These are phyloP conservation scores for Acestrorhynchus altus DNA, from an alignment of 2,797 vertebrate species.

Conservation along the genomic window DNA sequence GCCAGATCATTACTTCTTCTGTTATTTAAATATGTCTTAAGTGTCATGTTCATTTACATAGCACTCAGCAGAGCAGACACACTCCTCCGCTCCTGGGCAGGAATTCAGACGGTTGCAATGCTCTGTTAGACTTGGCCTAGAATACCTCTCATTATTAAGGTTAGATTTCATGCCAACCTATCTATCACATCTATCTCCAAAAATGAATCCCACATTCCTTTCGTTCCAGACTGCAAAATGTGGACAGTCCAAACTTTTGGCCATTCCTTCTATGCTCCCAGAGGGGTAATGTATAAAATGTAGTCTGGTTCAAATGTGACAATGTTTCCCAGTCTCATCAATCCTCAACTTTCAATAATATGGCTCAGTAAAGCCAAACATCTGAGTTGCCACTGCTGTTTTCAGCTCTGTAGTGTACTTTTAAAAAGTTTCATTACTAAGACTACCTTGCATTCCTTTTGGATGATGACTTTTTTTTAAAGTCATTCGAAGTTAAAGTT, in stretches of 20 bases:
- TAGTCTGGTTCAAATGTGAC: not conserved
- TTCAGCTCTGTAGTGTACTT: too few relatives aligned
- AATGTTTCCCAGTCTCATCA: too few relatives aligned
- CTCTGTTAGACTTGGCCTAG: not conserved
- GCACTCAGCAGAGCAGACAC: not conserved
- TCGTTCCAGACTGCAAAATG: not conserved
- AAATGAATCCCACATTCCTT: not conserved
- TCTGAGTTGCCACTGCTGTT: too few relatives aligned
- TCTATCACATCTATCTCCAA: not conserved
- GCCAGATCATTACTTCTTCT: not conserved
- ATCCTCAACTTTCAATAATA: not conserved
- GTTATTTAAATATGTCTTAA: not conserved
- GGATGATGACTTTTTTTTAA: too few relatives aligned
- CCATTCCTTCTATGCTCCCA: not conserved
- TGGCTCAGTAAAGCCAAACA: too few relatives aligned
- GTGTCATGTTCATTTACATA: slow-evolving; percentile 8
- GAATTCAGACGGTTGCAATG: not conserved
- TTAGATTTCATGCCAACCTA: slow-evolving; percentile 21
- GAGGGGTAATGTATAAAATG: not conserved
- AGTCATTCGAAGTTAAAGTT: too few relatives aligned
- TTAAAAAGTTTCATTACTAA: too few relatives aligned
- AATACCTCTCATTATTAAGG: not conserved
- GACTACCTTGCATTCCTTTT: too few relatives aligned
- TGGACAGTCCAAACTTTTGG: not conserved
- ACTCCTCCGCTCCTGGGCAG: not conserved